phyloP scores from a whole-genome alignment of 1,140 invertebrate genomes.

The Drosophila nannoptera region DNA sequence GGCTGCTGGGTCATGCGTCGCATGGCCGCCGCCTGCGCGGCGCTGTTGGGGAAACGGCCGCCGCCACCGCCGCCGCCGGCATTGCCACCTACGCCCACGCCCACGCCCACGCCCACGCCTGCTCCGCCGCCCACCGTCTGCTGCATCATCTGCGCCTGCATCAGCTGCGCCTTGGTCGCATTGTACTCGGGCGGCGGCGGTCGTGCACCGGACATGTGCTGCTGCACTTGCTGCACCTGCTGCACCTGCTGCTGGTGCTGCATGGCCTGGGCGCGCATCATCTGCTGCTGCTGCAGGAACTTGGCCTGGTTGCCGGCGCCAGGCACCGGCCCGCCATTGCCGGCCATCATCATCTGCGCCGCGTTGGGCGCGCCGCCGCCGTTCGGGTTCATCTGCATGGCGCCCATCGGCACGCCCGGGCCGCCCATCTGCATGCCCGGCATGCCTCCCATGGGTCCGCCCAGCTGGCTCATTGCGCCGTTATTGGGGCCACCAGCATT shows the following conservation, averaged over 20 bases:
- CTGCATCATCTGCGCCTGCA: constrained; percentile 80
- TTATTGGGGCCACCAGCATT: constrained; percentile 49
- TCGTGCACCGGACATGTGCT: constrained; percentile 80
- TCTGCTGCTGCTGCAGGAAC: constrained; percentile 81
- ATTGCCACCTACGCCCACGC: constrained; percentile 67
- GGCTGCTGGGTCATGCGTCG: constrained; percentile 83
- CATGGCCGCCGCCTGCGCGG: constrained; percentile 81
- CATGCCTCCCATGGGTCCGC: constrained; percentile 72
- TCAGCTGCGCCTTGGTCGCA: constrained; percentile 83
- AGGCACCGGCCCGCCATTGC: constrained; percentile 64
- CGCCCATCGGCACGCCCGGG: constrained; percentile 61
- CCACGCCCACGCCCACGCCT: constrained; percentile 67
- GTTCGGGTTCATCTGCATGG: constrained; percentile 69
- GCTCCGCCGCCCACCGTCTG: constrained; percentile 79
- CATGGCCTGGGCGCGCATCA: constrained; percentile 78
- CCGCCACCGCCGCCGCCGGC: constrained; percentile 72
- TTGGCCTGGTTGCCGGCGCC: constrained; percentile 82
- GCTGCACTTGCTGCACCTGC: constrained; percentile 74
- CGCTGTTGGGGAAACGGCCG: constrained; percentile 73
- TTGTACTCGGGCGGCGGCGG: constrained; percentile 89
- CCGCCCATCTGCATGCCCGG: constrained; percentile 74
- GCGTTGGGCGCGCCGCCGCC: constrained; percentile 47
- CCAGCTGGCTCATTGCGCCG: constrained; percentile 66
- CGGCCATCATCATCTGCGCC: constrained; percentile 74
- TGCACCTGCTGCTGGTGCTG: constrained; percentile 77